Percentiles rank a stretch among this genome's conserved stretches.
These are phyloP conservation scores for Bombus polaris DNA, from an alignment of 1,140 invertebrate genomes.

Conservation along the genomic window DNA sequence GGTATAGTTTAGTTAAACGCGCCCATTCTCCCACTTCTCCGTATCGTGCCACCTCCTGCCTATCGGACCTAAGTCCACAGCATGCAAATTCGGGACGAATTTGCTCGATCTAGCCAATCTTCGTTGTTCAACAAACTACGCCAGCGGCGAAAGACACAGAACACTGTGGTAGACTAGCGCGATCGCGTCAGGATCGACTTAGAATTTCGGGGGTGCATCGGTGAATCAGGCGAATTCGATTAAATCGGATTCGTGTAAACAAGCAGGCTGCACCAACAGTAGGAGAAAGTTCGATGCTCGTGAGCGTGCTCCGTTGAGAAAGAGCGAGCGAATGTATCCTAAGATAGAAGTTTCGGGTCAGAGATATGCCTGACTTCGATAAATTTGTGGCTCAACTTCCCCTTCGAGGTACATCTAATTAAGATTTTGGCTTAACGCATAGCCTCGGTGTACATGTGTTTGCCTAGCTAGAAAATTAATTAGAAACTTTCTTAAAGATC, in stretches of 20 bases:
- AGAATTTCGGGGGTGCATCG: constrained; percentile 60
- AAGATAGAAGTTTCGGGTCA: constrained; percentile 40
- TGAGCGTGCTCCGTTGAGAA: constrained; percentile 30
- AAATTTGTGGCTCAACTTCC: constrained; percentile 49
- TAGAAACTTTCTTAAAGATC: constrained; percentile 15
- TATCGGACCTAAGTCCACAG: constrained; percentile 74
- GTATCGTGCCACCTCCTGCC: constrained; percentile 2
- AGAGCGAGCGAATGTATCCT: constrained; percentile 39
- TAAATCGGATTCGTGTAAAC: constrained; percentile 72
- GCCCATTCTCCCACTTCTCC: constrained; percentile 18
- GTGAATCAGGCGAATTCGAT: constrained; percentile 68
- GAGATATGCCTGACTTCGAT: constrained; percentile 56
- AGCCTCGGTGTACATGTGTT: constrained; percentile 4
- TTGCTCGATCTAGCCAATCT: constrained; percentile 73
- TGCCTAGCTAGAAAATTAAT: constrained; percentile 35
- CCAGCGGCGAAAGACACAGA: constrained; percentile 47
- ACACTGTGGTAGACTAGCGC: not conserved
- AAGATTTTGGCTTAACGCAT: constrained; percentile 48
- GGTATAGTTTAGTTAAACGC: constrained; percentile 68
- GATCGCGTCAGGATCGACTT: constrained; percentile 66
- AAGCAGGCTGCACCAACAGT: constrained; percentile 37
- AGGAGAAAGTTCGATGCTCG: constrained; percentile 58
- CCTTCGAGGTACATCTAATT: constrained; percentile 57
- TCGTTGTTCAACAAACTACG: constrained; percentile 71
- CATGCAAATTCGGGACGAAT: constrained; percentile 73